Base-by-base conservation (phyloP, 1,140 invertebrate species). In the Tetramorium alpestre region DNA sequence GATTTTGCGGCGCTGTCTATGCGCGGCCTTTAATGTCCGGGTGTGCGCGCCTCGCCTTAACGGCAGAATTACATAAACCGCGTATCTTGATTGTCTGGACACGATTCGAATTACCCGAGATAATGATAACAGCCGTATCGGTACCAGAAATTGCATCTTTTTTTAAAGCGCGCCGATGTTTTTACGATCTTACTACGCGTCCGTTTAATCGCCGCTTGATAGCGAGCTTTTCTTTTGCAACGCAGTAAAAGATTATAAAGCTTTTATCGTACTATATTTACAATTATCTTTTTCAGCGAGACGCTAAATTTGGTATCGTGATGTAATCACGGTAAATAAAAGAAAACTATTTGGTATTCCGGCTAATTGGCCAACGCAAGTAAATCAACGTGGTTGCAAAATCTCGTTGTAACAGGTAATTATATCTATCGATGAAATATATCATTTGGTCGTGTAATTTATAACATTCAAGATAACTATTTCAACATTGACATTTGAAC, bases 31-130 rank as follows among this genome's bases (percentile, higher is more conserved):
- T 11, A 56, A 56, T 47, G 58, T 67, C 60, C 69, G 65, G 64
- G 47, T 60, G 1, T 58, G 44, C 38, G 4, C 78, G 51, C 41
- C 47, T 69, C 22, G 33, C 51, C 33, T 69, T 81, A 70, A 69
- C 25, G 64, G 22, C 28, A 16, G 44, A 44, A 84, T 87, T 70
- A 41, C 56, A 49, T 65, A 86, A 77, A 87, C 22, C 47, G 22
- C 56, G 51, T 44, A 67, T 78, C 82, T 85, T 56, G 73, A 85
- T 85, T 76, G 81, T 85, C 70, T 49, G 28, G 25, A 60, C 81
- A 84, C 51, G 70, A 64, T 64, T 85, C 70, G 69, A 75, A 75
- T 75, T 75, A 84, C 13, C 25, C 67, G 56, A 62, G 72, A 76
- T 76, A 72, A 72, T 72, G 67, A 82, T 82, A 85, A 75, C 56